Conservation (phyloP, 2,113 vertebrate genomes). For the Pipa parva region DNA sequence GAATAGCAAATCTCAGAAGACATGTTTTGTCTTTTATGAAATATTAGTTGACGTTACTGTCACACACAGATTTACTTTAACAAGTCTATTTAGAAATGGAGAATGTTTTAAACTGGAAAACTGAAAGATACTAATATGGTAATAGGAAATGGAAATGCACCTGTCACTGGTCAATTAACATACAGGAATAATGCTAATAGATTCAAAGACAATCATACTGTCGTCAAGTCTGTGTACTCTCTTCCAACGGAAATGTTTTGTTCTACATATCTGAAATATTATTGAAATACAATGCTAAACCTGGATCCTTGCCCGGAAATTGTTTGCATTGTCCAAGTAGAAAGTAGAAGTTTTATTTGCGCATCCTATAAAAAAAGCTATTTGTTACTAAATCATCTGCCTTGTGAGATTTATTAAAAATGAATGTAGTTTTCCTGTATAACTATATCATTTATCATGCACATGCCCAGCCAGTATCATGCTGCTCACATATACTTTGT, state of each 20-base stretch:
- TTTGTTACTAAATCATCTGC: no score
- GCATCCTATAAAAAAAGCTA: no score
- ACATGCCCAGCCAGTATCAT: no score
- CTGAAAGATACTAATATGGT: background rate
- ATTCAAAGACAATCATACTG: conserved; percentile 13
- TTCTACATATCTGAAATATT: conserved; percentile 32
- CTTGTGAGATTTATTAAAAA: no score
- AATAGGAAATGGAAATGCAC: background rate
- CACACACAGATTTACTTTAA: background rate
- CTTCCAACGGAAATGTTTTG: conserved; percentile 11
- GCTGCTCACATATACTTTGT: no score
- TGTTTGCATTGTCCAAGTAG: conserved; percentile 18
- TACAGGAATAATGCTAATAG: conserved; percentile 2
- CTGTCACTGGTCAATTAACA: background rate
- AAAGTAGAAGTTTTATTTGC: background rate
- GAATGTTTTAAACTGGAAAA: background rate
- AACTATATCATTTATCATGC: no score
- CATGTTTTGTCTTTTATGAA: no score
- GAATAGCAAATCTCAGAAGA: no score
- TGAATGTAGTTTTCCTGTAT: no score
- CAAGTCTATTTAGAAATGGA: background rate
- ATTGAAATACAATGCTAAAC: conserved; percentile 31
- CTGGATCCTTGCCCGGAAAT: conserved; percentile 24
- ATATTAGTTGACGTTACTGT: no score
- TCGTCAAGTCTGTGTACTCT: conserved; percentile 14